Evolutionary conservation across 2,888 invertebrate species (phyloP).

Genomic region (Pseudoips prasinana): DNA sequence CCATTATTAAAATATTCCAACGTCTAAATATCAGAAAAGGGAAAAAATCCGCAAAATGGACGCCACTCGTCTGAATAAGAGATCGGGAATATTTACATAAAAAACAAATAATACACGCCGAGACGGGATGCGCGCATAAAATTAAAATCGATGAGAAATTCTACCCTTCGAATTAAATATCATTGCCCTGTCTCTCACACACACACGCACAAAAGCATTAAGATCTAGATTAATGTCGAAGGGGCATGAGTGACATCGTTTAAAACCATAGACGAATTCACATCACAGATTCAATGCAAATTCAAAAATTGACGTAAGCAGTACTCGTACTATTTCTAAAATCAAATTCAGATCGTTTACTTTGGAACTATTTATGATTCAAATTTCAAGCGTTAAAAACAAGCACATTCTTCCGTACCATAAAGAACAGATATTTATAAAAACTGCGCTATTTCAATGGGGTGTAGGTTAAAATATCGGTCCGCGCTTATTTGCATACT

Average conservation of each 20-base stretch:
- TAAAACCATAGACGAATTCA: conserved; percentile 34
- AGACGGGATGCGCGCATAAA: conserved; percentile 80
- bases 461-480: conserved; percentile 79
- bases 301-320: conserved; percentile 16
- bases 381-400: conserved; percentile 32
- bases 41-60: conserved; percentile 63
- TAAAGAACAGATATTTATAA: conserved; percentile 65
- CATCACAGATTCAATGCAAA: conserved; percentile 29
- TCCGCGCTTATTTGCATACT: conserved; percentile 79
- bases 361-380: conserved; percentile 25
- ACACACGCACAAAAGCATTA: conserved; percentile 39
- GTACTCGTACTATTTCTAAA: conserved; percentile 20
- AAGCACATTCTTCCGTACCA: conserved; percentile 57
- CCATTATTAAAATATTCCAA: conserved; percentile 59
- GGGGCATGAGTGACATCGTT: conserved; percentile 44
- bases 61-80: conserved; percentile 71
- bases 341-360: conserved; percentile 6
- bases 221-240: conserved; percentile 69
- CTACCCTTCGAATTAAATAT: conserved; percentile 81
- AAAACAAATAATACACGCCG: conserved; percentile 76
- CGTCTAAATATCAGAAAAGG: conserved; percentile 62
- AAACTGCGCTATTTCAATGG: conserved; percentile 67
- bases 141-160: conserved; percentile 81
- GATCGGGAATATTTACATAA: conserved; percentile 78
- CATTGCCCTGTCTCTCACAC: conserved; percentile 69